Conservation (phyloP, 2,113 vertebrate genomes). For the Phalacrocorax pelagicus region DNA sequence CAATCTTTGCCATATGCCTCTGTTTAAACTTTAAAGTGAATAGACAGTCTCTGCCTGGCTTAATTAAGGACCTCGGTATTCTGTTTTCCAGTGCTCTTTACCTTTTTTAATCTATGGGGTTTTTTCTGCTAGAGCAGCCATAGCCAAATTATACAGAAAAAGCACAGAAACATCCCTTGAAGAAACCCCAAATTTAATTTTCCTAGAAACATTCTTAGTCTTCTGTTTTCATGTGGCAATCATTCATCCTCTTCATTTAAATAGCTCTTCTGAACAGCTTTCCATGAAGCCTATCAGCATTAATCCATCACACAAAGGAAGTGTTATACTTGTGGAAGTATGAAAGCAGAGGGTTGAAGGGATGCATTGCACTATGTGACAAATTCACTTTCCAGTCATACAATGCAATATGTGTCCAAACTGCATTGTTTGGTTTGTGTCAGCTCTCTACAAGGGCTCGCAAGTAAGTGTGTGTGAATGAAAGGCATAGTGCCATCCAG, state of each 20-base stretch:
- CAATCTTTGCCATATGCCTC: neutral
- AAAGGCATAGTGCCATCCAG: neutral
- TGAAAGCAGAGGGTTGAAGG: neutral
- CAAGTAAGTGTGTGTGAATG: neutral
- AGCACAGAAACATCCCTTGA: neutral
- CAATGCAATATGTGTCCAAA: neutral
- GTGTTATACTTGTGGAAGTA: neutral
- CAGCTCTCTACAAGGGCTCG: neutral
- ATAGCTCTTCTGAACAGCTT: neutral
- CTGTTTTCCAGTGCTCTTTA: neutral
- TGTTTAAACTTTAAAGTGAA: slow-evolving; percentile 28
- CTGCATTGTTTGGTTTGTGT: neutral
- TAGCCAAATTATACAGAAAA: neutral
- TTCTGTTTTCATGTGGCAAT: neutral
- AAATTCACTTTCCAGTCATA: neutral
- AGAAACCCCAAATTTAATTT: neutral
- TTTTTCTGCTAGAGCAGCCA: neutral
- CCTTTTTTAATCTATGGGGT: neutral
- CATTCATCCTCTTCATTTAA: neutral
- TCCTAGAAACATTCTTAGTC: neutral
- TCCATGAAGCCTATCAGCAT: neutral
- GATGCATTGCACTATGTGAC: neutral
- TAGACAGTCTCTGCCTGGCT: neutral
- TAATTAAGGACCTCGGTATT: slow-evolving; percentile 12
- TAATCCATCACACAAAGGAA: neutral